Evolutionary conservation across 2,113 vertebrate genomes (phyloP).

Genomic region (Thalassoma bifasciatum): DNA sequence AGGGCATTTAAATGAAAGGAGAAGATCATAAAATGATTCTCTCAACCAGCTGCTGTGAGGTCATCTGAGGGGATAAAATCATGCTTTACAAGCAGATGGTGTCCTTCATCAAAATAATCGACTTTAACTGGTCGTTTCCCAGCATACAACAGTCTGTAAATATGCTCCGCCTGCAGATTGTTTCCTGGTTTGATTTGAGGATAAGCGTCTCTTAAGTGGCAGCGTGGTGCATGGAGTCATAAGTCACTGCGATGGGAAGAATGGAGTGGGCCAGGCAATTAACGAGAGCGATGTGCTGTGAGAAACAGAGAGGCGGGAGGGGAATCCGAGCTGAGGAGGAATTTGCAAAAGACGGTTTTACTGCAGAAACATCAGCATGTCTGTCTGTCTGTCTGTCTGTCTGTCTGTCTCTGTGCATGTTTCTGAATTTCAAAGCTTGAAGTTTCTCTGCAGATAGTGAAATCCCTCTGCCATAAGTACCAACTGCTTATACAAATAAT

Average conservation of each 20-base stretch:
- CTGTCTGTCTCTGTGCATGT: conserved; percentile 31
- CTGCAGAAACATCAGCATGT: conserved; percentile 12
- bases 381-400: conserved; percentile 1
- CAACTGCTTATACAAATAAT: conserved; percentile 52
- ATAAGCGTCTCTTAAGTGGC: conserved; percentile 19
- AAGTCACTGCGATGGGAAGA: conserved; percentile 46
- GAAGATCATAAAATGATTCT: background rate
- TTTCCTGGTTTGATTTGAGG: background rate
- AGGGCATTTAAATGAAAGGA: no score
- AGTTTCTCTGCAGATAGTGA: conserved; percentile 38
- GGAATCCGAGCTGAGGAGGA: conserved; percentile 51
- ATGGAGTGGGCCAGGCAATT: conserved; percentile 51
- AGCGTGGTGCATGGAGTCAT: conserved; percentile 41
- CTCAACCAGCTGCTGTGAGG: background rate
- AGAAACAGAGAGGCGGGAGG: conserved; percentile 48
- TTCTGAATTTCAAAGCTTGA: conserved; percentile 56
- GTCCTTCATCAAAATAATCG: conserved; percentile 22
- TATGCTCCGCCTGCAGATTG: conserved; percentile 21
- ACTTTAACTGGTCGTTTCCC: conserved; percentile 12
- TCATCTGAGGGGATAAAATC: background rate
- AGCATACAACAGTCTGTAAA: conserved; percentile 14
- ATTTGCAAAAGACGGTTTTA: conserved; percentile 36
- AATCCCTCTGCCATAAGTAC: conserved; percentile 36
- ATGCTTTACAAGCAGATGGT: conserved; percentile 26
- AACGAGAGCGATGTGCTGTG: conserved; percentile 50